Base-by-base conservation (phyloP, 2,888 invertebrate species). In the Drosophila birchii region DNA sequence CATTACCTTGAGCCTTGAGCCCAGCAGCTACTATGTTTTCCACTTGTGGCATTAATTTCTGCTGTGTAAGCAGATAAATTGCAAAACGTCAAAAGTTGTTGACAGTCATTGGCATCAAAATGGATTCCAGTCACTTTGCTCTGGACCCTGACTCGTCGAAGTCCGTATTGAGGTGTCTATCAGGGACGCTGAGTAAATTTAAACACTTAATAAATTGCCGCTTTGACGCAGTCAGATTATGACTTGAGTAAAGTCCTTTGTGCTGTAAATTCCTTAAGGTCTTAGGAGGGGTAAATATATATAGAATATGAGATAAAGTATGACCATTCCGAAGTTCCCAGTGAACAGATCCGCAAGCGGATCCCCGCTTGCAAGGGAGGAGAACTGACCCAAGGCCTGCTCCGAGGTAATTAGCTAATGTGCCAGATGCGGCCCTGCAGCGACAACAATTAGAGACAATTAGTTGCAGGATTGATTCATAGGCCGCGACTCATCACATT, bases 21-120 rank as follows among this genome's bases (percentile, higher is more conserved):
- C 20, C 43, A 39, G 62, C 43, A 39, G 62, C 72, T 62, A 57
- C 39, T 62, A 72, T 72, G 57, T 58, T 74, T 68, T 62, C 59
- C 87, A 79, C 75, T 85, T 81, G 75, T 86, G 78, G 85, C 83
- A 86, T 85, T 85, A 88, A 86, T 88, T 88, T 88, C 60, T 86
- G 85, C 88, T 83, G 75, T 78, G 88, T 86, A 80, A 86, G 85
- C 88, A 88, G 88, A 86, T 86, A 86, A 83, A 86, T 86, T 88
- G 72, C 84, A 78, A 83, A 86, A 83, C 79, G 71, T 77, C 77
- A 78, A 59, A 58, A 78, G 73, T 78, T 78, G 67, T 73, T 78
- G 84, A 86, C 77, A 86, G 85, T 86, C 85, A 88, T 83, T 76
- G 82, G 73, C 74, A 83, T 83, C 70, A 88, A 78, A 80, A 79